phyloP scores from a whole-genome alignment of 1,140 invertebrate species.

The Drosophila malerkotliana region DNA sequence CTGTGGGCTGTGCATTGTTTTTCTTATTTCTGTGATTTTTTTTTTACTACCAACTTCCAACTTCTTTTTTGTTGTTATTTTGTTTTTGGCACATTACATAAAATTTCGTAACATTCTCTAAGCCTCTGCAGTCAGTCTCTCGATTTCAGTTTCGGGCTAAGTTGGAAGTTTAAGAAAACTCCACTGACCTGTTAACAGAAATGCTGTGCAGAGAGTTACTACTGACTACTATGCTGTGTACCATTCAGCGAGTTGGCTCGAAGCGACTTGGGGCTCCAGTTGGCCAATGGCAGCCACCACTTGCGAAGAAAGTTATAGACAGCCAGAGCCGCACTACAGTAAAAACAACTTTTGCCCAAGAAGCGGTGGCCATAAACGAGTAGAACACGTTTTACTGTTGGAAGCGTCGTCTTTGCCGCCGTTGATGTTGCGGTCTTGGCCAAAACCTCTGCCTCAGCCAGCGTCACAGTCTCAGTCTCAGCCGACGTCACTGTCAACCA shows the following conservation, averaged over 20 bases:
- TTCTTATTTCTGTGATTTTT: slow-evolving; percentile 37
- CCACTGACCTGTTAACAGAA: slow-evolving; percentile 81
- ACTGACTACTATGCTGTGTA: slow-evolving; percentile 30
- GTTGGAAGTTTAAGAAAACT: slow-evolving; percentile 79
- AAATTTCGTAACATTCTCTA: slow-evolving; percentile 81
- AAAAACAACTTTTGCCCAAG: slow-evolving; percentile 81
- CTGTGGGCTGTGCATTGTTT: slow-evolving; percentile 13
- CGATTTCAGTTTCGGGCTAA: slow-evolving; percentile 57
- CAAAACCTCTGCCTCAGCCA: slow-evolving; percentile 2
- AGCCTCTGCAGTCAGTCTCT: slow-evolving; percentile 41
- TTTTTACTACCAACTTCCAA: not conserved
- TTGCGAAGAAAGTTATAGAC: slow-evolving; percentile 79
- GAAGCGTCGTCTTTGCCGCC: slow-evolving; percentile 16
- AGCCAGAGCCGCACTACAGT: slow-evolving; percentile 64
- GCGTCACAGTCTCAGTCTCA: not conserved
- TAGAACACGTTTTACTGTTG: slow-evolving; percentile 82
- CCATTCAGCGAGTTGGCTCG: slow-evolving; percentile 34
- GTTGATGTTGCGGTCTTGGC: slow-evolving; percentile 16
- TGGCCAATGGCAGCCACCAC: slow-evolving; percentile 51
- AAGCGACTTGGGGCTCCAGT: slow-evolving; percentile 23
- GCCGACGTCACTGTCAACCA: slow-evolving; percentile 13
- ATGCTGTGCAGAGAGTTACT: slow-evolving; percentile 71
- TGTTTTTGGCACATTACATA: slow-evolving; percentile 78
- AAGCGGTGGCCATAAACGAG: slow-evolving; percentile 65
- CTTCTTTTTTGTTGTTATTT: slow-evolving; percentile 18